Base-by-base conservation (phyloP, 2,888 invertebrate genomes). In the Tuberolachnus salignus region DNA sequence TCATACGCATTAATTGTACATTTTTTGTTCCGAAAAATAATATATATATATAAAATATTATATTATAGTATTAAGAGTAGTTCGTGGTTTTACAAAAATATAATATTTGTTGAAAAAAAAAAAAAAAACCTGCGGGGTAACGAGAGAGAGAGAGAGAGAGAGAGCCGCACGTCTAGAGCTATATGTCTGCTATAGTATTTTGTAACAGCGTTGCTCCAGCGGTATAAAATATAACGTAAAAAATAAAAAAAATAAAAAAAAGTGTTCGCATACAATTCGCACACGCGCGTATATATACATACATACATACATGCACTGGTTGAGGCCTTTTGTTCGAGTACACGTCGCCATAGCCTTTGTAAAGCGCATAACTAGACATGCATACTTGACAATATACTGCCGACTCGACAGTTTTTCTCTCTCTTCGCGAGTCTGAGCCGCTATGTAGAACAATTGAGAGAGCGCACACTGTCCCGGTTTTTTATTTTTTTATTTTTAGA, bases 341-440 rank as follows among this genome's bases (percentile, higher is more conserved):
- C 26, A 49, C 59, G 19, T 4, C 13, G 8, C n/a, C 66, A 42
- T 44, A 51, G 49, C 78, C 69, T 78, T 78, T 78, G 69, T 42
- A 78, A 67, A 14, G 67, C 49, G 75, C 46, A 57, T 67, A 75
- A 78, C 78, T 78, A 78, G 67, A 78, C 78, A 21, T 59, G 67
- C 57, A 69, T 59, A 78, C 78, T 78, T 69, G 57, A 66, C 55
- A 69, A 66, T 66, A 66, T 66, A 59, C 78, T 61, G 78, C 59
- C 67, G 69, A 78, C 57, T 69, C 67, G 51, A 78, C 78, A 51
- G 59, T 46, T 71, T 72, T 46, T 14, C 59, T 61, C 46, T 72
- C 72, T 49, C 11, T 57, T 44, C 23, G 34, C 13, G 42, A 13
- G 1, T 49, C 66, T 55, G 44, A 66, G 55, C 42, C n/a, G 4